Evolutionary conservation across 2,797 vertebrate genomes (phyloP).

Genomic region (Esox masquinongy): DNA sequence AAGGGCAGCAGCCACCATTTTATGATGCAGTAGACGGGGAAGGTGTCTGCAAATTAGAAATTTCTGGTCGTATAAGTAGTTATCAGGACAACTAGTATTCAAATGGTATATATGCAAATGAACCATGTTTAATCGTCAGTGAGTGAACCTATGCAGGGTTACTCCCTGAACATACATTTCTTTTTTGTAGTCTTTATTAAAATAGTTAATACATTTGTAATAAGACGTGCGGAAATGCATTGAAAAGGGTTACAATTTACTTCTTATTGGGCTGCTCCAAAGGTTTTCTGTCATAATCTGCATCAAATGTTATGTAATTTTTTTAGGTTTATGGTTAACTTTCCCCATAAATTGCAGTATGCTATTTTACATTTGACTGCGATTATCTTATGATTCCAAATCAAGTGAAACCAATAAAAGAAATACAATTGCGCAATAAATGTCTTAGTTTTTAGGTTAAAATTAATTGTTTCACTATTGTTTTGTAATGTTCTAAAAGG

Average conservation of each 20-base stretch:
- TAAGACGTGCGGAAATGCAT: background rate
- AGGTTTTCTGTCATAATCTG: background rate
- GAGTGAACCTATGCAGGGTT: background rate
- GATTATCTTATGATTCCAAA: background rate
- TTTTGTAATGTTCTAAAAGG: background rate
- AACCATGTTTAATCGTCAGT: background rate
- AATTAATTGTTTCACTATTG: background rate
- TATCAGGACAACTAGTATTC: background rate
- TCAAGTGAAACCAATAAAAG: background rate
- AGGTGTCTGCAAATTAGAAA: conserved; percentile 43
- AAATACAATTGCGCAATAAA: background rate
- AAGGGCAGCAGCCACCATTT: conserved; percentile 76
- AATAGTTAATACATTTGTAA: background rate
- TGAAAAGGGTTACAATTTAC: background rate
- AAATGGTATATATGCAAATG: conserved; percentile 25
- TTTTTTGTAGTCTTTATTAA: background rate
- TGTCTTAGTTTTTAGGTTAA: background rate
- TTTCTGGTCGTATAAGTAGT: background rate
- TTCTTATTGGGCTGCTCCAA: background rate
- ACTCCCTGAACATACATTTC: background rate
- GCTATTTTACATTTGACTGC: background rate
- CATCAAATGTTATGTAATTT: background rate
- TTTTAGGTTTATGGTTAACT: background rate
- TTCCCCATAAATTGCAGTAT: background rate
- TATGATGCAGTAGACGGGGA: conserved; percentile 59